Evolutionary conservation across 2,113 vertebrate species (phyloP).

Genomic region (Phrynosoma blainvillii): DNA sequence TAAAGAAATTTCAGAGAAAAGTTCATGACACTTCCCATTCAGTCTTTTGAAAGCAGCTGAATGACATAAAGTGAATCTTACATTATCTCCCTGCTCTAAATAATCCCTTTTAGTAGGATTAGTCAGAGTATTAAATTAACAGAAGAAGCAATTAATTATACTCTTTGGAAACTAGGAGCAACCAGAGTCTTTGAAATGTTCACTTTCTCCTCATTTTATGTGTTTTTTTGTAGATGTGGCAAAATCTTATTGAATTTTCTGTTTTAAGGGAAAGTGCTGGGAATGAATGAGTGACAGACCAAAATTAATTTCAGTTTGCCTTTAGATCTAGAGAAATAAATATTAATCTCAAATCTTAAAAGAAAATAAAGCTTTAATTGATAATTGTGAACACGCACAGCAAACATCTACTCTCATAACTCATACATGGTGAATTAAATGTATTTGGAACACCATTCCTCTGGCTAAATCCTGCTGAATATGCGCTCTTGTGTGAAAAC

Average conservation of each 20-base stretch:
- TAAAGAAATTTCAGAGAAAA: slow-evolving; percentile 54
- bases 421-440: not conserved
- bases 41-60: slow-evolving; percentile 66
- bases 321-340: not conserved
- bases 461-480: not conserved
- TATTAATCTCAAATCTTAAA: slow-evolving; percentile 25
- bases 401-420: slow-evolving; percentile 2
- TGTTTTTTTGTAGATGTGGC: slow-evolving; percentile 41
- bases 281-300: slow-evolving; percentile 32
- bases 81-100: slow-evolving; percentile 64
- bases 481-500: not conserved
- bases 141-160: slow-evolving; percentile 70
- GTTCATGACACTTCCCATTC: slow-evolving; percentile 61
- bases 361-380: slow-evolving; percentile 24
- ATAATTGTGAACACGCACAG: not conserved
- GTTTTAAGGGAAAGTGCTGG: slow-evolving; percentile 39
- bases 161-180: slow-evolving; percentile 65
- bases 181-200: slow-evolving; percentile 52
- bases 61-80: slow-evolving; percentile 55
- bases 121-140: slow-evolving; percentile 73
- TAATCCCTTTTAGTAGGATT: slow-evolving; percentile 73
- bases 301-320: slow-evolving; percentile 52
- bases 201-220: slow-evolving; percentile 32
- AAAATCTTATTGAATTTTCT: slow-evolving; percentile 53
- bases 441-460: not conserved